Evolutionary conservation across 2,888 invertebrate genomes (phyloP), one percentile per base, ranked within the genome.

Genomic region (Pelosia muscerda): DNA sequence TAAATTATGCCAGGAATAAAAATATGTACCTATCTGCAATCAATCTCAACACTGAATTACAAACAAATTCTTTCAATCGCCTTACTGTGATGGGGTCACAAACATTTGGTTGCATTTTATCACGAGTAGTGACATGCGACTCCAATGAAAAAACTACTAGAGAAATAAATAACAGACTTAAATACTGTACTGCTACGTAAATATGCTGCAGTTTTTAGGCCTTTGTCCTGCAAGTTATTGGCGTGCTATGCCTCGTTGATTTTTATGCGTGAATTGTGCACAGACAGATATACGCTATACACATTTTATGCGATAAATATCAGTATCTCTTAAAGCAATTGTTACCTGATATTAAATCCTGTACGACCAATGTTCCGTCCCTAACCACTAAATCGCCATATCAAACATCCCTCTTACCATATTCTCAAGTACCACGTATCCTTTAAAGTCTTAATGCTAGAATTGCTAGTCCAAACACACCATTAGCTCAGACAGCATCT

Each of bases 191-290:
- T 70, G 70, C 69, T 66, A 76, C 73, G 74, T 78, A 67, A 76
- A 79, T 71, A 68, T 70, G 61, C 53, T 57, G 65, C 64, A 70
- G 72, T 67, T 70, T 69, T 65, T 53, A 71, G 66, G 66, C 63
- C 58, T 60, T 55, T 23, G 58, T 54, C 65, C 66, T 23, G 57
- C 65, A 73, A 80, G 76, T 80, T 79, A 78, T 74, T 71, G 31
- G 74, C 71, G 38, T 49, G 72, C 75, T 76, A 34, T 73, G 79
- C 73, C 63, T 78, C 72, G 75, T 80, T 79, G 73, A 66, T 60
- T 80, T 80, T 79, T 76, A 79, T 71, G 22, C 31, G 54, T 49
- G 34, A 53, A 34, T 15, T 57, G 26, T 57, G 15, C 15, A 26
- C 19, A 11, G 38, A 38, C 15, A 15, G 38, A 4, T 15, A 38